A percentile compares a stretch with the other conserved stretches of the same genome.
Evolutionary conservation across 1,140 invertebrate species (phyloP).

Genomic region (Magallana angulata): DNA sequence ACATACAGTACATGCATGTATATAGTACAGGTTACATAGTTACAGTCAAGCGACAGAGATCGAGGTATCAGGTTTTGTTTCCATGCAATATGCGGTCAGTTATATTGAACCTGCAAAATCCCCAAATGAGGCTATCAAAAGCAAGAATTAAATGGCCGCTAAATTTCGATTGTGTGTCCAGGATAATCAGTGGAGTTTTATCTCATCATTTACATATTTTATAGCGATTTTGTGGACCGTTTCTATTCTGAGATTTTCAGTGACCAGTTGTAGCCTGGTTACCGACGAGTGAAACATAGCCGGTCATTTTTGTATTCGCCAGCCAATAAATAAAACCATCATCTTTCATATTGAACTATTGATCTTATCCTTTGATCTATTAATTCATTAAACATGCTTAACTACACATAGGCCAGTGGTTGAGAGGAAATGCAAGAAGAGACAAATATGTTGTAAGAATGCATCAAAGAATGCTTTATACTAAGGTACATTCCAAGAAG

Average conservation of each 20-base stretch:
- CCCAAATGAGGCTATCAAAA: conserved; percentile 17
- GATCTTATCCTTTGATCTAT: not conserved
- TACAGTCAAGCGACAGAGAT: too few species aligned
- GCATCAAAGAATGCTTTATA: too few species aligned
- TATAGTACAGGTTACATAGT: too few species aligned
- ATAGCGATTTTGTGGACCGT: not conserved
- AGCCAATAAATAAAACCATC: not conserved
- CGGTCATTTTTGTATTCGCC: conserved; percentile 1
- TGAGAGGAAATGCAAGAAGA: too few species aligned
- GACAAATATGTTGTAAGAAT: too few species aligned
- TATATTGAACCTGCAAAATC: conserved; percentile 28
- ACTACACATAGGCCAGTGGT: too few species aligned
- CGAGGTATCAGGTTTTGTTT: too few species aligned
- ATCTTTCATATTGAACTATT: not conserved
- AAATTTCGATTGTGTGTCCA: conserved; percentile 14
- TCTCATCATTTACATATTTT: conserved; percentile 29
- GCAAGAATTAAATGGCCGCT: conserved; percentile 17
- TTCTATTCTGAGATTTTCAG: not conserved
- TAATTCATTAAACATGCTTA: too few species aligned
- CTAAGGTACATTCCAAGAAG: too few species aligned
- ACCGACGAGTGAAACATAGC: not conserved
- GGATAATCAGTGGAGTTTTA: not conserved
- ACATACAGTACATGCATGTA: too few species aligned
- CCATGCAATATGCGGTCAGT: not conserved
- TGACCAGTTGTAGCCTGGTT: not conserved